Base-by-base conservation (phyloP, 2,113 vertebrate genomes). In the Hippocampus abdominalis region DNA sequence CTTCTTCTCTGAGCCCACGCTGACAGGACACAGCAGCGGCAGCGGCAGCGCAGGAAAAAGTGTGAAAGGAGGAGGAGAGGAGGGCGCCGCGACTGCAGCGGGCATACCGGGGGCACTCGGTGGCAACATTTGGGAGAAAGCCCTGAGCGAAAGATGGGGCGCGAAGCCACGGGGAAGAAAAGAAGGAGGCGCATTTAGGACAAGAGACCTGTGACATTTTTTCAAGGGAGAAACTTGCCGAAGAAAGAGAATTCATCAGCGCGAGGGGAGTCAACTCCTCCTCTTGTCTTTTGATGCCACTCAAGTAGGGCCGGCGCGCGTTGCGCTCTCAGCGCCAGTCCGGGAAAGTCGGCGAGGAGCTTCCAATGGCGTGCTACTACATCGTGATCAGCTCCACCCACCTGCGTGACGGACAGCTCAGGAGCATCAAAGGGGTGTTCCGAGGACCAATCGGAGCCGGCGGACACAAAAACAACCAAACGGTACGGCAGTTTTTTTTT, bases 381-480 rank as follows among this genome's bases (percentile, higher is more conserved):
- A 97, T 98, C 68, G 96, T 98, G 89, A 98, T 98, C 93, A 97
- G 96, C 92, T 98, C 96, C 90, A 94, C 96, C 82, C 96, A 95
- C 84, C 95, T 98, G 92, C 94, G 91, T 91, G 96, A 98, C 80
- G 96, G 96, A 77, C 96, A 98, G 93, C 95, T 97, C 90, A 92
- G 96, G 89, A 98, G 94, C 93, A 95, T 98, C 94, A 98, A 98
- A 89, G 96, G 96, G 92, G 96, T 98, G 87, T 98, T 98, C 92
- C 91, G 96, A 54, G 96, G 96, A 76, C 96, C 96, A 53, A 95
- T 98, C 85, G 93, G 95, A 93, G 91, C 93, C 88, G 93, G 88
- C 76, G 92, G 94, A 62, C 93, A 84, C 82, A 93, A 92, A 85
- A 94, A 89, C 91, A 60, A 60, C 25, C 32, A 32, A 32, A 92